Evolutionary conservation across 2,797 vertebrate genomes (phyloP), one percentile per base, ranked within the genome.

Genomic region (Gymnothorax javanicus): DNA sequence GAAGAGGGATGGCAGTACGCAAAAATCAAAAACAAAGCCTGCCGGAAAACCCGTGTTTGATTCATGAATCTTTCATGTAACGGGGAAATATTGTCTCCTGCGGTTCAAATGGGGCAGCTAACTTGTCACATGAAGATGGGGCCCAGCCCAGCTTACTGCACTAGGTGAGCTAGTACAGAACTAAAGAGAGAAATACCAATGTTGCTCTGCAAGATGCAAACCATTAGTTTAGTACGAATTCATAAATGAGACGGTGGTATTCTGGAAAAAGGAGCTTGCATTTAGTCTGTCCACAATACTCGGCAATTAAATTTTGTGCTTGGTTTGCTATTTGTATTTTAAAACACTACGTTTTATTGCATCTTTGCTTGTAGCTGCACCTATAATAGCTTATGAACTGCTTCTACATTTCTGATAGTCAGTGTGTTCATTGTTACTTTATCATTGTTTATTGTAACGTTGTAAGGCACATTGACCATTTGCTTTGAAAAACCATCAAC

Each of bases 1-100:
- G 60, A n/a, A 52, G 23, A 7, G 23, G 25, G 20, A 15, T 73
- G 8, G 67, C 2, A 82, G 59, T 69, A 69, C 27, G 7, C 25
- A 5, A 85, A 84, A 85, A 52, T 86, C 15, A 86, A 75, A 20
- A 84, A 73, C 62, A 20, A 27, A 2, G 83, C 71, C 43, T 88
- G 87, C 58, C 77, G 15, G 71, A 84, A 77, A 59, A 12, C 82
- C 13, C 5, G 6, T 50, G 27, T 4, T 13, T 75, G 15, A 84
- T 67, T n/a, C 67, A 9, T 20, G 20, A 58, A 20, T 69, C 23
- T 9, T 20, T 8, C n/a, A 43, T 64, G 23, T 62, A 59, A 7
- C 11, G 9, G 7, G 12, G 15, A 3, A 50, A 73, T 20, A n/a
- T n/a, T 17, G 11, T 77, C 25, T 2, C 27, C 25, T 33, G 15